Percentiles rank a stretch among this genome's conserved stretches.
Evolutionary conservation across 2,888 invertebrate species (phyloP).

Genomic region (Galeopsomyia nigrocyanea): DNA sequence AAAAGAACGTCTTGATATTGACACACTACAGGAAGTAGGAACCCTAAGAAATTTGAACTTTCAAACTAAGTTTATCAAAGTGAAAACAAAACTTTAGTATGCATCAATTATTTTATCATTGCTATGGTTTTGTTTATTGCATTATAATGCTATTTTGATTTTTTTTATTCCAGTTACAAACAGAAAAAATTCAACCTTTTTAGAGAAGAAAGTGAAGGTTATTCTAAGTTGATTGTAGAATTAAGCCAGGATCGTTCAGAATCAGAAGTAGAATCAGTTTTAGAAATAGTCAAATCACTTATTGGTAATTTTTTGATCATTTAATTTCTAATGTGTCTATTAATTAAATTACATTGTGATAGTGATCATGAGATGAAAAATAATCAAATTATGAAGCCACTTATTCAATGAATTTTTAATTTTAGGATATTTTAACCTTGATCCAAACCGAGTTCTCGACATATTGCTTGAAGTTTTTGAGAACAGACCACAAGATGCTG

Average conservation of each 20-base stretch:
- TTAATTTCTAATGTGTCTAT: no score
- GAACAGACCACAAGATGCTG: constrained; percentile 82
- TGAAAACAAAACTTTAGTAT: constrained; percentile 98
- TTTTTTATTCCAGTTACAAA: constrained; percentile 85
- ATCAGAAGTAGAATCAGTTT: constrained; percentile 74
- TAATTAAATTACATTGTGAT: background rate
- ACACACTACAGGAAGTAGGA: constrained; percentile 92
- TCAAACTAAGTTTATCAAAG: constrained; percentile 96
- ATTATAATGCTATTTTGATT: background rate
- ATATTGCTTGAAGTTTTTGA: constrained; percentile 98
- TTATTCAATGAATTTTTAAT: constrained; percentile 44
- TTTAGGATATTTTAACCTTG: constrained; percentile 97
- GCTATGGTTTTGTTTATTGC: background rate
- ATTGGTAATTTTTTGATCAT: constrained; percentile 77
- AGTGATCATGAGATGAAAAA: background rate
- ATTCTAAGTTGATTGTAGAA: constrained; percentile 95
- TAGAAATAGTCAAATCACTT: constrained; percentile 92
- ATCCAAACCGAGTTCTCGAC: constrained; percentile 97
- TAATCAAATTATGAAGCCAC: constrained; percentile 21
- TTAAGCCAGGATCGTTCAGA: constrained; percentile 86
- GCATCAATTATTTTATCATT: constrained; percentile 68
- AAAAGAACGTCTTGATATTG: constrained; percentile 93
- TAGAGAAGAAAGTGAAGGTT: constrained; percentile 99
- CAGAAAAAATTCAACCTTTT: constrained; percentile 99
- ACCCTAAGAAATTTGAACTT: constrained; percentile 90